These are phyloP conservation scores for Agapostemon virescens DNA, from an alignment of 2,888 invertebrate genomes.

Conservation along the genomic window DNA sequence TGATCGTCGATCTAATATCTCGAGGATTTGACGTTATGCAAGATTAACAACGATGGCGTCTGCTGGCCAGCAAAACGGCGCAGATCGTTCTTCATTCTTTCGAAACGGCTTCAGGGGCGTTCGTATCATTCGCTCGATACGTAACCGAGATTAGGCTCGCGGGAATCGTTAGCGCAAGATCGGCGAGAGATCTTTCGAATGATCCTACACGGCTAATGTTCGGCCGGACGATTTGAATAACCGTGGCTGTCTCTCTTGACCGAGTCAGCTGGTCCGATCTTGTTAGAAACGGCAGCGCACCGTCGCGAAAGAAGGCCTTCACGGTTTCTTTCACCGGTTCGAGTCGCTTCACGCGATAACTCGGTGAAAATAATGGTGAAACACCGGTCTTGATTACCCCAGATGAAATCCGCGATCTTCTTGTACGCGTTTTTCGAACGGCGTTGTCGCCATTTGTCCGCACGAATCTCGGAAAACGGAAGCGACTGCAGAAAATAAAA, in stretches of 20 bases:
- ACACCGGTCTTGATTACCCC: slow-evolving; percentile 53
- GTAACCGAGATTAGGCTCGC: slow-evolving; percentile 23
- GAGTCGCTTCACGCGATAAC: slow-evolving; percentile 69
- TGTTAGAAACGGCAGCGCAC: slow-evolving; percentile 20
- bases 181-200: slow-evolving; percentile 21
- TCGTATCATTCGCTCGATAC: slow-evolving; percentile 18
- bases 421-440: slow-evolving; percentile 8
- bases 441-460: neutral
- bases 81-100: slow-evolving; percentile 39
- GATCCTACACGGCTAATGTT: slow-evolving; percentile 11
- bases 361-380: slow-evolving; percentile 72
- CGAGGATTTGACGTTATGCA: slow-evolving; percentile 38
- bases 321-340: slow-evolving; percentile 68
- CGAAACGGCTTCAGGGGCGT: slow-evolving; percentile 31
- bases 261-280: neutral
- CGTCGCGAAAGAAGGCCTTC: slow-evolving; percentile 65
- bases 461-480: neutral
- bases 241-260: neutral
- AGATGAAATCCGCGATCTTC: slow-evolving; percentile 42
- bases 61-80: slow-evolving; percentile 22
- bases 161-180: neutral
- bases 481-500: slow-evolving; percentile 11
- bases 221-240: neutral
- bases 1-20: slow-evolving; percentile 38
- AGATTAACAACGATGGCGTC: slow-evolving; percentile 19